These are phyloP conservation scores for Anguilla pacifica DNA, from an alignment of 2,797 vertebrate species.

Conservation along the genomic window DNA sequence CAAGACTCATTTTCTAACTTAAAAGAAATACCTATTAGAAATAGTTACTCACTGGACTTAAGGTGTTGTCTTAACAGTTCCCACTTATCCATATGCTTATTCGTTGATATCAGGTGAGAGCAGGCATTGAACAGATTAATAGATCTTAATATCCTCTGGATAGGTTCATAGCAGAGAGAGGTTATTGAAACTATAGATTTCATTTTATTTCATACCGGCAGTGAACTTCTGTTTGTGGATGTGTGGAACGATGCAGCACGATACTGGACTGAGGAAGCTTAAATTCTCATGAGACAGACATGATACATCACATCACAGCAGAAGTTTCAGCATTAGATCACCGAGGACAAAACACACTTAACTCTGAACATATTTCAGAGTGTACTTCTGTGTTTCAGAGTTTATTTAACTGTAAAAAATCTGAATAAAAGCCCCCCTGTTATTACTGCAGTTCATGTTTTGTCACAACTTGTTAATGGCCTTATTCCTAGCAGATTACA, in stretches of 20 bases:
- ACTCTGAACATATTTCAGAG: not conserved
- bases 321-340: not conserved
- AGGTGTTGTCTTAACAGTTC: not conserved
- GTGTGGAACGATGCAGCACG: not conserved
- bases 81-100: not conserved
- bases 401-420: not conserved
- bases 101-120: not conserved
- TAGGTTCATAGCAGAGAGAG: not conserved
- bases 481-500: not conserved
- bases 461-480: not conserved
- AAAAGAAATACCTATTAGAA: not conserved
- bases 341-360: not conserved
- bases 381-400: not conserved
- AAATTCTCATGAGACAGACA: not conserved
- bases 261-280: not conserved
- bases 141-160: not conserved
- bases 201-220: not conserved
- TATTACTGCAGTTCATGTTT: not conserved
- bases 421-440: not conserved
- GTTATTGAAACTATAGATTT: not conserved
- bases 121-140: not conserved
- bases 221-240: not conserved
- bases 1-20: not conserved
- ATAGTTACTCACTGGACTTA: not conserved
- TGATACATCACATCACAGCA: not conserved